Conservation (phyloP, 2,888 invertebrate species). For the Eristalis tenax region DNA sequence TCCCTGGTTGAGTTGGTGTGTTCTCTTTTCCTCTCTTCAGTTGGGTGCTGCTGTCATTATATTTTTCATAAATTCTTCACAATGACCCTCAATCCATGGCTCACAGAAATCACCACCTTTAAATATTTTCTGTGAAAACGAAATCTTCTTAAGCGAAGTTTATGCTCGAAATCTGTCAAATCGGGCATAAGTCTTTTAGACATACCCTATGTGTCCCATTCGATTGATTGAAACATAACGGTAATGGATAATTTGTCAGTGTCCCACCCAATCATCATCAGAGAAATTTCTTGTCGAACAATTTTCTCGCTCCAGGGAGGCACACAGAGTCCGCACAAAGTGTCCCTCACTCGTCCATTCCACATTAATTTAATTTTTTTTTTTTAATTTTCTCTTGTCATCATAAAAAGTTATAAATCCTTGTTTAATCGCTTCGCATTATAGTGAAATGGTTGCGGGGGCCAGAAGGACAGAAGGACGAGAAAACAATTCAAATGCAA, state of each 20-base stretch:
- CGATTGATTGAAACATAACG: no score
- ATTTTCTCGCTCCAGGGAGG: neutral
- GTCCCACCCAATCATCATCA: conserved; percentile 19
- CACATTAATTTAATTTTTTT: conserved; percentile 16
- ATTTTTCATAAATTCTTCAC: no score
- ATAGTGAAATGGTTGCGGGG: neutral
- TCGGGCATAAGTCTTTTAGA: no score
- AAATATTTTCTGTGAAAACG: no score
- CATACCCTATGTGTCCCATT: no score
- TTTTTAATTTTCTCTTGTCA: conserved; percentile 12
- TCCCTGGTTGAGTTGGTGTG: no score
- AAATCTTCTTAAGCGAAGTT: no score
- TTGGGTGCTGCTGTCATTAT: no score
- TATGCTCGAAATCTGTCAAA: no score
- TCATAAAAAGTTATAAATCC: conserved; percentile 36
- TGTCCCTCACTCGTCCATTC: conserved; percentile 8
- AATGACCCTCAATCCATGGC: no score
- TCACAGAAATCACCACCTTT: no score
- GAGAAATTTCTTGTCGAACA: neutral
- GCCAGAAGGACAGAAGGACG: neutral
- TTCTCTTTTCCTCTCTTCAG: no score
- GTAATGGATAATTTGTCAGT: conserved; percentile 53
- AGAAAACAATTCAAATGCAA: neutral
- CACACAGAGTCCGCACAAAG: neutral
- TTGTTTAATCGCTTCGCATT: conserved; percentile 33